Evolutionary conservation across 2,113 vertebrate genomes (phyloP), one percentile per base, ranked within the genome.

Genomic region (Craseonycteris thonglongyai): DNA sequence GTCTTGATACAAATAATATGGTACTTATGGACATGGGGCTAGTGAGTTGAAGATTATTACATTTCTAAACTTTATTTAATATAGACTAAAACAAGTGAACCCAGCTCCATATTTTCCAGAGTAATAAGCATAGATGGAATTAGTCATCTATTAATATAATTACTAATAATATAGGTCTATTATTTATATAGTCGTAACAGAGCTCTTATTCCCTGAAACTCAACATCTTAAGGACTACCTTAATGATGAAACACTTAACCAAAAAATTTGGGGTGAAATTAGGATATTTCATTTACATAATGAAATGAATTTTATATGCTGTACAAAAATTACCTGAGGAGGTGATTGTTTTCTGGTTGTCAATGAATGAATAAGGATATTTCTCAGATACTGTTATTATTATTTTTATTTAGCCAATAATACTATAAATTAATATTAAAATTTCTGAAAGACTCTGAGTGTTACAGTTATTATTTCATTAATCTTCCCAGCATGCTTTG

Each of bases 81-180:
- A 66, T 0, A 4, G 8, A 82, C 78, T 85, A 59, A 69, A 88
- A 69, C 19, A 56, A 63, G 35, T n/a, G 30, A 94, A 51, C 26
- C 65, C 65, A 71, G 30, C 40, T 8, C 16, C 19, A 66, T 14
- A 40, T 84, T 83, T 88, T 74, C 59, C 58, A 90, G 26, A 82
- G 30, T 40, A 95, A 66, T 63, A 92, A 85, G 28, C 4, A 45
- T 24, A 80, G 28, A 63, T 58, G 22, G 14, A 79, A 82, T 80
- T 74, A 71, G 33, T 66, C 59, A 91, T 66, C 81, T 88, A n/a
- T n/a, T n/a, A n/a, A n/a, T n/a, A 49, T 69, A 95, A 90, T 65
- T 68, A 87, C 33, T 83, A n/a, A 63, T 56, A 75, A 78, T 63
- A 65, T 45, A 82, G 5, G 69, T 51, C 22, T 81, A 79, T 84